These are phyloP conservation scores for Caenorhabditis sp. DNA, from an alignment of 2,888 invertebrate species.

Conservation along the genomic window DNA sequence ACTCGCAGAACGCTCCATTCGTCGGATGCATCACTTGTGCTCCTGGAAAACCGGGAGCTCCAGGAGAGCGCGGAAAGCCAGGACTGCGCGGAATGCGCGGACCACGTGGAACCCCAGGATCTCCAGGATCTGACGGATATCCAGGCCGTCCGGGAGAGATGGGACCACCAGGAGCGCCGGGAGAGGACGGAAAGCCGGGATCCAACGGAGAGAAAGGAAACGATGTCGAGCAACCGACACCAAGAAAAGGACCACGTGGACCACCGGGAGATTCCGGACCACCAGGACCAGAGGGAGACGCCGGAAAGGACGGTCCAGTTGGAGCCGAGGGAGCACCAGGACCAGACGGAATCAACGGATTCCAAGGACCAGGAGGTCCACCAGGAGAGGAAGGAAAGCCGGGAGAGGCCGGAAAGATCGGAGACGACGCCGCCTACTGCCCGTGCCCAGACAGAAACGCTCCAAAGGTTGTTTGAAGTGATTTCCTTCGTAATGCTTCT, in stretches of 20 bases:
- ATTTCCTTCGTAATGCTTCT: background rate
- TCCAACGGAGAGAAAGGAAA: constrained; percentile 67
- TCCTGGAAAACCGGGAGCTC: constrained; percentile 65
- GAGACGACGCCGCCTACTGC: constrained; percentile 70
- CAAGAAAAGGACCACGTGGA: constrained; percentile 69
- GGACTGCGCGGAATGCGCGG: constrained; percentile 71
- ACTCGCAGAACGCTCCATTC: constrained; percentile 67
- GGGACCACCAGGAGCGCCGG: constrained; percentile 65
- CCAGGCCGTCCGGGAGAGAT: constrained; percentile 65
- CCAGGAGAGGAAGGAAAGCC: constrained; percentile 69
- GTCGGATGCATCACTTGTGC: constrained; percentile 68
- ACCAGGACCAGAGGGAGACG: constrained; percentile 69
- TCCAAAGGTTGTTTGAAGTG: constrained; percentile 42
- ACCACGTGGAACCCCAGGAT: constrained; percentile 62
- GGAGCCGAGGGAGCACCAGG: constrained; percentile 66
- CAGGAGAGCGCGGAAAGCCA: constrained; percentile 68
- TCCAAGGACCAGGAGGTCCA: constrained; percentile 67
- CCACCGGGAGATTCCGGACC: constrained; percentile 69
- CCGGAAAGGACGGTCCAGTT: constrained; percentile 63
- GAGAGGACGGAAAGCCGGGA: constrained; percentile 69
- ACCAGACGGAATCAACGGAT: constrained; percentile 67
- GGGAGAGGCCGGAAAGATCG: constrained; percentile 61
- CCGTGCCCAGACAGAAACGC: constrained; percentile 68
- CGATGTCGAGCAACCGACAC: constrained; percentile 66
- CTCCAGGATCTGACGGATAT: constrained; percentile 62